Conservation (phyloP, 1,140 invertebrate genomes). For the Drosophila takahashii region DNA sequence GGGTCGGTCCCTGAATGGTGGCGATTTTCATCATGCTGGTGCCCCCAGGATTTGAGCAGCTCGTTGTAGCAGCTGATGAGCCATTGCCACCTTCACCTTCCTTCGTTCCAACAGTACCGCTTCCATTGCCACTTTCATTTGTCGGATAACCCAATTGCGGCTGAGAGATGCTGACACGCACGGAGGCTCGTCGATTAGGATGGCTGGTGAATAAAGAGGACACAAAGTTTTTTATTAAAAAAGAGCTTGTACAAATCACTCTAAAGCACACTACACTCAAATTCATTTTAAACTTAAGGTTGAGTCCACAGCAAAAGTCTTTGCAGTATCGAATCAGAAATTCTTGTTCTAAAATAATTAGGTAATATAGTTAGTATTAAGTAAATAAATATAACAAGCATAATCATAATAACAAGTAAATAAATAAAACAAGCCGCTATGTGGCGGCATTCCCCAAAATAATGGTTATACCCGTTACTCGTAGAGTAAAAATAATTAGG, state of each 20-base stretch:
- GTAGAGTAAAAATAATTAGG: too few species aligned
- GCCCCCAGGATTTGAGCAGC: constrained; percentile 56
- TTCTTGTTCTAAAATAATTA: too few species aligned
- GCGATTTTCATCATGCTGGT: constrained; percentile 54
- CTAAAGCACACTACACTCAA: too few species aligned
- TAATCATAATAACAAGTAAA: too few species aligned
- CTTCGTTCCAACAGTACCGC: not conserved
- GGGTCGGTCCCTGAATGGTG: constrained; percentile 54
- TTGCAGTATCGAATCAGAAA: too few species aligned
- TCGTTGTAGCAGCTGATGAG: constrained; percentile 74
- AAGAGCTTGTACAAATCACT: not conserved
- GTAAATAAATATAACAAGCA: too few species aligned
- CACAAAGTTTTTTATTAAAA: not conserved
- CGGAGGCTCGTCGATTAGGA: constrained; percentile 77
- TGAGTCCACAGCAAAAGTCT: too few species aligned
- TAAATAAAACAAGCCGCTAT: too few species aligned
- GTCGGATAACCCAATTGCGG: constrained; percentile 72
- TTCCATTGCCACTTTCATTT: constrained; percentile 53
- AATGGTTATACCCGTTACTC: too few species aligned
- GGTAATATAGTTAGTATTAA: too few species aligned
- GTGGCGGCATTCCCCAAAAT: too few species aligned
- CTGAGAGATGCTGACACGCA: constrained; percentile 69
- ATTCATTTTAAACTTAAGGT: too few species aligned
- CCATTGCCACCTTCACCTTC: constrained; percentile 68
- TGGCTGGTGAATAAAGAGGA: constrained; percentile 48